A percentile compares a stretch with the other conserved stretches of the same genome.
Evolutionary conservation across 2,888 invertebrate species (phyloP).

Genomic region (Gortyna flavago): DNA sequence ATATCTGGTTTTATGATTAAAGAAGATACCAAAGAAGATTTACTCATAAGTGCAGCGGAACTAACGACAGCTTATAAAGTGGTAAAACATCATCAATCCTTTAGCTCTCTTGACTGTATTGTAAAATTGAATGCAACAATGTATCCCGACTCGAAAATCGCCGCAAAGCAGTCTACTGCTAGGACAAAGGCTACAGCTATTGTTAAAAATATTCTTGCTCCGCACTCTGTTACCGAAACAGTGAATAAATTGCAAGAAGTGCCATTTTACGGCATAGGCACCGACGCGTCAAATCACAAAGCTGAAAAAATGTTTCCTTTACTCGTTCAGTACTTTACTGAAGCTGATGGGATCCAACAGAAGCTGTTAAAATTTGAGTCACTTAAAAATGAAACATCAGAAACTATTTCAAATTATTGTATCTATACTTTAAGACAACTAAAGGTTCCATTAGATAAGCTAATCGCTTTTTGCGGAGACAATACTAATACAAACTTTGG

Average conservation of each 20-base stretch:
- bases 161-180: constrained; percentile 37
- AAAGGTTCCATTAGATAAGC: constrained; percentile 32
- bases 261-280: constrained; percentile 34
- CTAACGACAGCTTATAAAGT: constrained; percentile 16
- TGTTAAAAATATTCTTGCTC: constrained; percentile 42
- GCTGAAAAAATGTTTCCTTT: constrained; percentile 38
- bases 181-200: constrained; percentile 45
- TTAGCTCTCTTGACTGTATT: constrained; percentile 43
- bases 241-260: constrained; percentile 31
- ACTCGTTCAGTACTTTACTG: constrained; percentile 40
- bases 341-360: constrained; percentile 38
- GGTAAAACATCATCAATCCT: constrained; percentile 42
- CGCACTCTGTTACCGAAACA: constrained; percentile 14
- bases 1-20: constrained; percentile 11
- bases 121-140: constrained; percentile 34
- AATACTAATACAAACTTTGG: constrained; percentile 26
- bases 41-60: constrained; percentile 2
- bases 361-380: constrained; percentile 39
- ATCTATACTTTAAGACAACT: constrained; percentile 30
- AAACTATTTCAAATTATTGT: constrained; percentile 41
- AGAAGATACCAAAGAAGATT: constrained; percentile 12
- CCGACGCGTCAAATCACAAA: constrained; percentile 33
- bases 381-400: constrained; percentile 43
- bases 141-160: constrained; percentile 40
- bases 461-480: constrained; percentile 36